Base-by-base conservation (phyloP, 1,140 invertebrate genomes). In the Telenomus remus region DNA sequence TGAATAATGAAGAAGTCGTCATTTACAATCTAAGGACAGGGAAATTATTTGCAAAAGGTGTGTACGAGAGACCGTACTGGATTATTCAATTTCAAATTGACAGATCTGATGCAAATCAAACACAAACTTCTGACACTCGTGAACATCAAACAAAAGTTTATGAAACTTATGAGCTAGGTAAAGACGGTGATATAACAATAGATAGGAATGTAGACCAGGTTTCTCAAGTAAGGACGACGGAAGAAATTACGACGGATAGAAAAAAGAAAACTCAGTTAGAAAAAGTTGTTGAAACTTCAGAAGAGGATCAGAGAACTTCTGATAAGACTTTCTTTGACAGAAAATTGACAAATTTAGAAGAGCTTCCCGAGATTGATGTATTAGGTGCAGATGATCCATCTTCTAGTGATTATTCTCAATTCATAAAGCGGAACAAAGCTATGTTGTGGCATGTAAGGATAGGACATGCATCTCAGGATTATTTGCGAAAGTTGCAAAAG, bases 31-130 rank as follows among this genome's bases (percentile, higher is more conserved):
- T 43, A n/a, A 4, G 19, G 1, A 48, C 50, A n/a, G 48, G 42
- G 12, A 33, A 55, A 49, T 11, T 42, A 7, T 43, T 55, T 39
- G 35, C 35, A 0, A 14, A n/a, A 2, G 61, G 61, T 0, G 9
- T 55, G 0, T 47, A 65, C 19, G 33, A 55, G 27, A 55, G 8
- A 10, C 61, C 61, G 6, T 65, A 65, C 13, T 65, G 61, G 61
- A 11, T 65, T n/a, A 46, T 63, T 34, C 39, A 63, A 46, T 63
- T 63, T 51, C 0, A 51, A 27, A 9, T 4, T 4, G 43, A 16
- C 5, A 47, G 2, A 47, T 13, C 7, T 6, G 19, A 19, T 16
- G 5, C 5, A 35, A 10, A 10, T 35, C 5, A 47, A 13, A 13
- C 9, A 9, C 6, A 1, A 46, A 9, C 8, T 46, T 46, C 9